Evolutionary conservation across 2,797 vertebrate genomes (phyloP), one percentile per base, ranked within the genome.

Genomic region (Cossypha niveicapilla): DNA sequence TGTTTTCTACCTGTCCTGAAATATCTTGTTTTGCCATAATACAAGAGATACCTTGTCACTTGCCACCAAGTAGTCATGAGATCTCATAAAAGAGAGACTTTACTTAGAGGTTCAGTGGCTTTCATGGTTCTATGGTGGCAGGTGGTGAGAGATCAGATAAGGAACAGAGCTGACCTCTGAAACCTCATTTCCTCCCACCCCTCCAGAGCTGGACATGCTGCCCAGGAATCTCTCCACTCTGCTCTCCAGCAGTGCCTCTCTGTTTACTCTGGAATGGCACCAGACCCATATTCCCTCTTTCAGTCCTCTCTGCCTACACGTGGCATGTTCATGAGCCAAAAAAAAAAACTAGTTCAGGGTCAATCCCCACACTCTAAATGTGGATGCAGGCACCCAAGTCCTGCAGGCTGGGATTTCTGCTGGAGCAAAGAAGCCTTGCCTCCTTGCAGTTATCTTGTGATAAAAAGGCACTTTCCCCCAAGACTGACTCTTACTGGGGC

Each of bases 381-480:
- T 10, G 9, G 8, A 16, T 60, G 10, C 28, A 62, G 30, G 48
- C 19, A 71, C 17, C 30, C 3, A 0, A 2, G 17, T 27, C 30
- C 58, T 44, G 7, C 32, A 79, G 62, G 11, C 9, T 76, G 71
- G 65, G 58, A 32, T 86, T 80, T 28, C 76, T 67, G 11, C 48
- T 54, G 28, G 6, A 70, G 35, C 35, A 12, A 37, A 37, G 35
- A 37, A 37, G 15, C 6, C 28, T 68, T 62, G 21, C 4, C 54
- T 35, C 8, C 13, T 22, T 3, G 0, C 6, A 6, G 22, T 60
- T 53, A 39, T 4, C 44, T 19, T 18, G n/a, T 4, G 1, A 42
- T 42, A 11, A 62, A 63, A 73, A 67, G 11, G 10, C 19, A 35
- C 18, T 67, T 93, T 32, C 7, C 17, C 14, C 7, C 18, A 70